Base-by-base conservation (phyloP, 2,797 vertebrate genomes). In the Anguilla anguilla region DNA sequence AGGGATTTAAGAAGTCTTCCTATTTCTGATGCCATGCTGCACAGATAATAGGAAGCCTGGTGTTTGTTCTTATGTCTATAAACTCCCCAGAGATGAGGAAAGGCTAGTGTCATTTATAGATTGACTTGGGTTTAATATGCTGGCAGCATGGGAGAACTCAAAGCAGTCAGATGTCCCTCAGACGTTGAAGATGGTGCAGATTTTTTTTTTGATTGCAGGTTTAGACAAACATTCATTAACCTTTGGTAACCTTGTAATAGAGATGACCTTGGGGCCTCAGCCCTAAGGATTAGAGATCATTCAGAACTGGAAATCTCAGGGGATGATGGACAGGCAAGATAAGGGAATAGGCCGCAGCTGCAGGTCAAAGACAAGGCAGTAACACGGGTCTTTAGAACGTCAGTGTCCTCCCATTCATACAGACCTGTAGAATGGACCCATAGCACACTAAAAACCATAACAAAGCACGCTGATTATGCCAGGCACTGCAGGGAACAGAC, bases 1-100 rank as follows among this genome's bases (percentile, higher is more conserved):
- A 84, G 10, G 11, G 79, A 90, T 91, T 69, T 5, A 84, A 86
- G 43, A 55, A 53, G 28, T 85, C 53, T 4, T 84, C 46, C 25
- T 28, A 53, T 84, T 19, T 82, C 25, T 55, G 15, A 28, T 55
- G 28, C 51, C n/a, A 55, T n/a, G 7, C 51, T 17, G 25, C 83
- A 85, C 53, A 39, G 28, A 31, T 85, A 61, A 61, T 85, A 22
- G 51, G 25, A 64, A 28, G 83, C 57, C 28, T 3, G 13, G n/a
- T 81, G 19, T 51, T 59, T 67, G 22, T 64, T 39, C n/a, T 51
- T 22, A 4, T 46, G 39, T 28, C 17, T 81, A 2, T 5, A 43
- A 74, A 74, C 10, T 35, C 69, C 69, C 69, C 72, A 74, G 72
- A 35, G 19, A 46, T 22, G 17, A 43, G 39, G 35, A 67, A 25